Conservation (phyloP, 2,888 invertebrate species). For the Hydraecia micacea region DNA sequence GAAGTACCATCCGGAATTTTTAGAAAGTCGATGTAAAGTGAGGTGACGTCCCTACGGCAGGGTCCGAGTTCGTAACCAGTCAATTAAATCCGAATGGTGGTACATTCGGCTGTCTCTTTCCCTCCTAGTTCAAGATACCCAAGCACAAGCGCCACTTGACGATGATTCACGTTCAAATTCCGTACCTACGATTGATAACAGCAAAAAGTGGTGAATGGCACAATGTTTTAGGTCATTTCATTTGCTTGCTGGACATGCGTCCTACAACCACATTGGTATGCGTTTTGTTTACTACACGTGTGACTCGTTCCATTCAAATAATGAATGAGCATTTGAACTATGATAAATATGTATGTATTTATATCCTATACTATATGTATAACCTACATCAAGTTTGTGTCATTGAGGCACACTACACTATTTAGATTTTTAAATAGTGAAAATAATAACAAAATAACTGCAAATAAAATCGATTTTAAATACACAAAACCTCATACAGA, state of each 20-base stretch:
- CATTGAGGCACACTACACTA: constrained; percentile 1
- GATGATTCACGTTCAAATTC: constrained; percentile 89
- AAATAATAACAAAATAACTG: neutral
- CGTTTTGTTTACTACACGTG: constrained; percentile 77
- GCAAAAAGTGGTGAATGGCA: constrained; percentile 87
- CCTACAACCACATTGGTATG: constrained; percentile 73
- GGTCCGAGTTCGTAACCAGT: constrained; percentile 89
- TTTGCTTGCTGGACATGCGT: constrained; percentile 80
- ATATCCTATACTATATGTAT: constrained; percentile 11
- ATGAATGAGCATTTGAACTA: constrained; percentile 54
- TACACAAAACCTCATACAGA: neutral
- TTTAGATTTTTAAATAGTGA: neutral
- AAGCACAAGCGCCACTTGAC: constrained; percentile 88
- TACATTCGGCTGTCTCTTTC: constrained; percentile 85
- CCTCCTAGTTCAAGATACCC: constrained; percentile 82
- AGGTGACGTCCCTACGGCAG: constrained; percentile 87
- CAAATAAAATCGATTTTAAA: neutral
- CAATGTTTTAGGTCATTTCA: constrained; percentile 83
- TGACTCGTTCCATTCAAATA: constrained; percentile 58
- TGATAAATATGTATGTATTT: constrained; percentile 19
- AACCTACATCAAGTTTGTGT: constrained; percentile 19
- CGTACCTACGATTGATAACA: constrained; percentile 89
- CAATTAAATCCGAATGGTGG: constrained; percentile 89
- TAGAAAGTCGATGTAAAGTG: constrained; percentile 88
- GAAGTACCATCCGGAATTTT: constrained; percentile 86